A percentile compares a stretch with the other conserved stretches of the same genome.
phyloP scores from a whole-genome alignment of 1,140 invertebrate species.

The Sitobion miscanthi region DNA sequence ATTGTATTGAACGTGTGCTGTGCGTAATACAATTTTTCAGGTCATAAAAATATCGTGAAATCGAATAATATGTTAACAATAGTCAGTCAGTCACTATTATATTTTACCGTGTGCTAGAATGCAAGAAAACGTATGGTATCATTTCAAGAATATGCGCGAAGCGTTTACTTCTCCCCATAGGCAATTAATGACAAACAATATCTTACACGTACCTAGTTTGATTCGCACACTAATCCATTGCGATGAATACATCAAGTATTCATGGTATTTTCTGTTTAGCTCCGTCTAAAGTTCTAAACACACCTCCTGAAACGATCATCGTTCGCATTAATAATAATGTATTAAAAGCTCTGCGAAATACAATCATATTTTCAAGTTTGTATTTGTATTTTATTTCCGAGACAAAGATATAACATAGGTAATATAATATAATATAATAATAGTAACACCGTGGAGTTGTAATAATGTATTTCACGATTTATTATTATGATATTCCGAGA shows the following conservation, averaged over 20 bases:
- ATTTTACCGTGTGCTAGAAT: background rate
- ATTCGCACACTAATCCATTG: background rate
- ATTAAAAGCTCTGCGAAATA: background rate
- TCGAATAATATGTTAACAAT: slow-evolving; percentile 21
- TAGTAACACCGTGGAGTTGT: background rate
- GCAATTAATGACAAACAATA: background rate
- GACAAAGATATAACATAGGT: no score
- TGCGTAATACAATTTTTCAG: slow-evolving; percentile 10
- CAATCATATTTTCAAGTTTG: background rate
- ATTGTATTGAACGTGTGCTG: background rate
- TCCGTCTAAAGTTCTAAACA: background rate
- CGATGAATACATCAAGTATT: no score
- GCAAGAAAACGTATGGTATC: background rate
- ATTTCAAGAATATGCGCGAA: background rate
- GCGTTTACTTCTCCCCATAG: background rate
- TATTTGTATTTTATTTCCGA: background rate
- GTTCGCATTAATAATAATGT: background rate
- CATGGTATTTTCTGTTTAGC: background rate
- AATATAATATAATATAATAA: background rate
- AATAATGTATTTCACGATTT: background rate
- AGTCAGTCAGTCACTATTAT: background rate
- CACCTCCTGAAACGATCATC: background rate
- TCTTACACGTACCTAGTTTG: background rate
- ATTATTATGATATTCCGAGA: background rate
- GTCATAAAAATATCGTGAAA: slow-evolving; percentile 26